A percentile compares a stretch with the other conserved stretches of the same genome.
These are phyloP conservation scores for Chionomys nivalis DNA, from an alignment of 2,113 vertebrate genomes.

Conservation along the genomic window DNA sequence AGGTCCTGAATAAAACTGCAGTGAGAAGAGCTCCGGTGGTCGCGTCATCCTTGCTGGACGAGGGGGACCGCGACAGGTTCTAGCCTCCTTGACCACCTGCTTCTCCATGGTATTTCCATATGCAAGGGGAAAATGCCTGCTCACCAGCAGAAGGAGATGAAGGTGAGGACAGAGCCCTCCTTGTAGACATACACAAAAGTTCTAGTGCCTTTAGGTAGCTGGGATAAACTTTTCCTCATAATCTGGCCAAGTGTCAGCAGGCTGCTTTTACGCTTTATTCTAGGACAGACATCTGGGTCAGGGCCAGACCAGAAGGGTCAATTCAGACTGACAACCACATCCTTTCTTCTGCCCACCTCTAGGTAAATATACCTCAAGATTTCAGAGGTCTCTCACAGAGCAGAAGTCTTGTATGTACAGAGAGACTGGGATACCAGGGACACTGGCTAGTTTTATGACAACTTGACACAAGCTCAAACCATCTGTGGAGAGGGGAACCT, in stretches of 20 bases:
- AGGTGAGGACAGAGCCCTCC: background rate
- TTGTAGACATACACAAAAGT: background rate
- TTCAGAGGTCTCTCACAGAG: background rate
- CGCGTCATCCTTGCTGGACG: too few relatives aligned
- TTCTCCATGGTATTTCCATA: background rate
- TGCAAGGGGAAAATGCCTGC: background rate
- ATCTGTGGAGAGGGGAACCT: background rate
- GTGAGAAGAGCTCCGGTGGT: too few relatives aligned
- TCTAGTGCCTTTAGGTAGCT: background rate
- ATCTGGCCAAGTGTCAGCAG: background rate
- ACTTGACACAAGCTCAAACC: background rate
- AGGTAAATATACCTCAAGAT: background rate
- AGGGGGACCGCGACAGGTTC: too few relatives aligned
- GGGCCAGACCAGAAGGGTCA: background rate
- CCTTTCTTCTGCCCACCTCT: background rate
- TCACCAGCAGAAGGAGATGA: background rate
- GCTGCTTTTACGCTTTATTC: background rate
- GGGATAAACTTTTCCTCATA: background rate
- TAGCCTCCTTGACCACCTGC: background rate
- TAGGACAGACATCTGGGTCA: background rate
- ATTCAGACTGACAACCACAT: background rate
- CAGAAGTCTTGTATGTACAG: background rate
- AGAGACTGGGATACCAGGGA: background rate
- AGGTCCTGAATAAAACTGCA: too few relatives aligned
- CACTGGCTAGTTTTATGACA: background rate